Conservation (phyloP, 2,113 vertebrate species). For the Brachyistius frenatus region DNA sequence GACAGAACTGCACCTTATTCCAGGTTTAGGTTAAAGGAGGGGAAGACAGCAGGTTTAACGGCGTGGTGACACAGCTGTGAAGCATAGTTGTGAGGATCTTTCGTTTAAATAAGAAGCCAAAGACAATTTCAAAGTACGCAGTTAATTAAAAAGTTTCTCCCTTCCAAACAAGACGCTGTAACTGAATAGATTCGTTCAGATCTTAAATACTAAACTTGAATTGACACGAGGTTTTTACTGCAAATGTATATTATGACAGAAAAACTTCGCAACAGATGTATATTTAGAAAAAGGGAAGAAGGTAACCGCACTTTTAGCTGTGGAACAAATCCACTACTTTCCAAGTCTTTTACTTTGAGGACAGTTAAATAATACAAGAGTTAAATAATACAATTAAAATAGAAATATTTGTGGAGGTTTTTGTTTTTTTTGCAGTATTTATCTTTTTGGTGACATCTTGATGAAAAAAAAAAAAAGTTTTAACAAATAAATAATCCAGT, state of each 20-base stretch:
- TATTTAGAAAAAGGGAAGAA: conserved; percentile 73
- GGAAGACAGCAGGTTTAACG: neutral
- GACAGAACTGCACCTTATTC: neutral
- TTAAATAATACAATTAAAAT: neutral
- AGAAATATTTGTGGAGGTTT: no score
- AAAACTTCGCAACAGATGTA: conserved; percentile 62
- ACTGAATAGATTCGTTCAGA: neutral
- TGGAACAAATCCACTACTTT: neutral
- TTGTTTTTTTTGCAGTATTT: neutral
- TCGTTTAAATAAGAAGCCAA: no score
- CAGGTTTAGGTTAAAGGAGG: neutral
- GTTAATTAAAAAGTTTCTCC: neutral
- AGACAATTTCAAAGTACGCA: neutral
- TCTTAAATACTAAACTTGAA: neutral
- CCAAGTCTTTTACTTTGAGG: neutral
- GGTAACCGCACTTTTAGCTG: conserved; percentile 16
- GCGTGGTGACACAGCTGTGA: neutral
- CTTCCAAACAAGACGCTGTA: neutral
- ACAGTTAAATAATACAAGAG: neutral
- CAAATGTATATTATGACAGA: conserved; percentile 2
- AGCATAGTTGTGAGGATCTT: no score
- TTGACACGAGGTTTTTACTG: neutral
- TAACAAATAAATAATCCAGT: neutral
- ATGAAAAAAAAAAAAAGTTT: neutral
- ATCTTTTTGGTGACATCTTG: neutral